Evolutionary conservation across 2,888 invertebrate species (phyloP).

Genomic region (Biston betularia): DNA sequence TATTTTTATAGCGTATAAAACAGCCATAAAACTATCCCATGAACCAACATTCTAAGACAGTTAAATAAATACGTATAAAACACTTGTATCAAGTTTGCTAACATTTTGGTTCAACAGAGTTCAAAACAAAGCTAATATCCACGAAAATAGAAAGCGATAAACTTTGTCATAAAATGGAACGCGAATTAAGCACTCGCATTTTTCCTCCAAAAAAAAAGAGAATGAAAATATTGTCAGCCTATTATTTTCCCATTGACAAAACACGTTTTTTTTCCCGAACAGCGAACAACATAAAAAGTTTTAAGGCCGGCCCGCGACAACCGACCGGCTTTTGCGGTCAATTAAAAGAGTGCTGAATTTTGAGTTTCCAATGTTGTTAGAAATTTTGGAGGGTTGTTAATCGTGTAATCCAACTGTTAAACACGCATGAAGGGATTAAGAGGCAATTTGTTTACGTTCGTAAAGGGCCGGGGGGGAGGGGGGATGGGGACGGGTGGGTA

Average conservation of each 20-base stretch:
- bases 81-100: slow-evolving; percentile 1
- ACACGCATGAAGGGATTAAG: slow-evolving; percentile 70
- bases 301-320: slow-evolving; percentile 50
- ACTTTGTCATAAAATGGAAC: slow-evolving; percentile 33
- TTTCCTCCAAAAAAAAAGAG: slow-evolving; percentile 27
- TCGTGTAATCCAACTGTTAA: slow-evolving; percentile 70
- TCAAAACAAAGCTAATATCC: slow-evolving; percentile 31
- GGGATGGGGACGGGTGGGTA: slow-evolving; percentile 34
- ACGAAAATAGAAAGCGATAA: slow-evolving; percentile 33
- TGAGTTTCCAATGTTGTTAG: slow-evolving; percentile 55
- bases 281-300: slow-evolving; percentile 54
- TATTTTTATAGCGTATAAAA: too few species aligned
- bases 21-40: not conserved
- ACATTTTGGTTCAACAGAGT: slow-evolving; percentile 15
- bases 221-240: slow-evolving; percentile 39
- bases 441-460: slow-evolving; percentile 60
- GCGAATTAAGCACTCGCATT: slow-evolving; percentile 29
- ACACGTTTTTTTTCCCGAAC: slow-evolving; percentile 45
- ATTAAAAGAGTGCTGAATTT: slow-evolving; percentile 62
- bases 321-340: slow-evolving; percentile 56
- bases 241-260: slow-evolving; percentile 44
- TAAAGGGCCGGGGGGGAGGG: slow-evolving; percentile 14
- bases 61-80: not conserved
- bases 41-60: not conserved
- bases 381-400: slow-evolving; percentile 58